Conservation (phyloP, 1,140 invertebrate genomes). For the Orussus abietinus region DNA sequence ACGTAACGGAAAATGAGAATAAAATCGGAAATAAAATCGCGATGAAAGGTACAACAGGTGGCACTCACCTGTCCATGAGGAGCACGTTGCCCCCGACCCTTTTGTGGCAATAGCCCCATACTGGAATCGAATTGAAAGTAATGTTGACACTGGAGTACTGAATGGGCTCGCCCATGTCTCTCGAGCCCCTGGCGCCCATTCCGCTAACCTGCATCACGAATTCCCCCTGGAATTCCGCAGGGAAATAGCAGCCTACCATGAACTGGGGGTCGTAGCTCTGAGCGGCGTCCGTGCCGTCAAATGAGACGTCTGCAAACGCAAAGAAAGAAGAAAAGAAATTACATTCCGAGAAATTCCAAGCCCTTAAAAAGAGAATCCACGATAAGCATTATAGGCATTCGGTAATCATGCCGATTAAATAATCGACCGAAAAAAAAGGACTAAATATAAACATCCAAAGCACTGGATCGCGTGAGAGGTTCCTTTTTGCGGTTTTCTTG, state of each 20-base stretch:
- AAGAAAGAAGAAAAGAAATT: conserved; percentile 10
- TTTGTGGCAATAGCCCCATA: conserved; percentile 65
- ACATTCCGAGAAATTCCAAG: no score
- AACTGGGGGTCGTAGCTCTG: conserved; percentile 28
- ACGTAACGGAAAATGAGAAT: not conserved
- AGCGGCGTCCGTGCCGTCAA: conserved; percentile 27
- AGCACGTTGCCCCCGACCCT: conserved; percentile 63
- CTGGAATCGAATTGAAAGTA: conserved; percentile 62
- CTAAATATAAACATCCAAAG: no score
- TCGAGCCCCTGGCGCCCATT: conserved; percentile 36
- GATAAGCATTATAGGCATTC: no score
- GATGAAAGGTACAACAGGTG: no score
- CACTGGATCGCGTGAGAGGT: no score
- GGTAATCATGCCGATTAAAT: no score
- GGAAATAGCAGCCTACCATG: conserved; percentile 61
- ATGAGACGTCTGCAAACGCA: conserved; percentile 25
- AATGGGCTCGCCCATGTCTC: conserved; percentile 49
- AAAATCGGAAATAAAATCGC: not conserved
- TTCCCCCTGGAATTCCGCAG: conserved; percentile 66
- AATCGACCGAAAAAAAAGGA: no score
- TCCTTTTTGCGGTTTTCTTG: no score
- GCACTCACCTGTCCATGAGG: conserved; percentile 60
- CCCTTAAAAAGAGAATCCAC: no score
- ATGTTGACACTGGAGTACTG: conserved; percentile 64
- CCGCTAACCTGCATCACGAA: conserved; percentile 62